Percentiles rank a stretch among this genome's conserved stretches.
Evolutionary conservation across 1,140 invertebrate species (phyloP).

Genomic region (Linepithema humile): DNA sequence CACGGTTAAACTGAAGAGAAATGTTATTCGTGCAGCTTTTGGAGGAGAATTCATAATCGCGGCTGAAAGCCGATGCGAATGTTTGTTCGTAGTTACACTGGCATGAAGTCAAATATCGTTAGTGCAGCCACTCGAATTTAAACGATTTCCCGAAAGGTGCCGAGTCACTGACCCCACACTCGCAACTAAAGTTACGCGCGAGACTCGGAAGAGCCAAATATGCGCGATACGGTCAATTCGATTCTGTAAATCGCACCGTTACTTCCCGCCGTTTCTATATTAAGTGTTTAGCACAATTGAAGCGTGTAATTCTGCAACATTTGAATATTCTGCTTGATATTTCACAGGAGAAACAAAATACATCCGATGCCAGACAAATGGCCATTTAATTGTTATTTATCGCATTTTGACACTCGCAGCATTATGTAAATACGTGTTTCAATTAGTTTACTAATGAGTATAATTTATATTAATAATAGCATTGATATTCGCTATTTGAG

Average conservation of each 20-base stretch:
- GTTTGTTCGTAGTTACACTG: neutral
- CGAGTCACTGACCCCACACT: neutral
- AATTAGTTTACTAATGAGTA: constrained; percentile 31
- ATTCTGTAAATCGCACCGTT: neutral
- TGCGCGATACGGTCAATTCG: constrained; percentile 14
- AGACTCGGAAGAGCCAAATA: constrained; percentile 13
- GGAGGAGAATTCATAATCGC: neutral
- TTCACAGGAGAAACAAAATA: neutral
- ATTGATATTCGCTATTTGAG: neutral
- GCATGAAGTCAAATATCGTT: neutral
- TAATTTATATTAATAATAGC: constrained; percentile 25
- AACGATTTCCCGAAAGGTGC: constrained; percentile 28
- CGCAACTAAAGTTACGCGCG: constrained; percentile 23
- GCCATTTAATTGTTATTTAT: constrained; percentile 4
- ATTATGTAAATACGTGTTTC: constrained; percentile 11
- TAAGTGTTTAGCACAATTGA: neutral
- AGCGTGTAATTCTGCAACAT: neutral
- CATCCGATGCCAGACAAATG: neutral
- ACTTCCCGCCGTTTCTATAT: constrained; percentile 8
- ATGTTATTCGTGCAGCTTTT: neutral
- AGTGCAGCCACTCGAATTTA: constrained; percentile 4
- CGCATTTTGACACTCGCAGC: neutral
- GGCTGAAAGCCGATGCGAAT: neutral
- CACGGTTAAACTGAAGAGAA: neutral
- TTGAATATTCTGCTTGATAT: neutral